Base-by-base conservation (phyloP, 1,140 invertebrate species). In the Hylaeus anthracinus region DNA sequence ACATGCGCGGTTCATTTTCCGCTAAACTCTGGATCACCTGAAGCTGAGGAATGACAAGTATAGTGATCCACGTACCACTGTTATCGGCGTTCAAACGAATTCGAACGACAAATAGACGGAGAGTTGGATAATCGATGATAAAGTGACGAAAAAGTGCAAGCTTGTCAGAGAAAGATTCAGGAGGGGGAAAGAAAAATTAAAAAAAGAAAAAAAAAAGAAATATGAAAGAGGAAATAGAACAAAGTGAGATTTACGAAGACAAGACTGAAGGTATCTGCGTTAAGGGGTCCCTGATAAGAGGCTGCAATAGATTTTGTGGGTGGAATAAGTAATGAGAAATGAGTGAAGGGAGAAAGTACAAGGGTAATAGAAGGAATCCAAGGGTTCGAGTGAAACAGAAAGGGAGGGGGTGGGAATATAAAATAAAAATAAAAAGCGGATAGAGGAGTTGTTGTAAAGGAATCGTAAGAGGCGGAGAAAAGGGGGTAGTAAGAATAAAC, bases 1-100 rank as follows among this genome's bases (percentile, higher is more conserved):
- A 66, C 86, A 77, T 86, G 84, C 84, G 84, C 60, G 66, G 37
- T 51, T 37, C 53, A 15, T 74, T 74, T 71, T 74, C 37, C 80
- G 71, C 71, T 55, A 60, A 45, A 65, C 76, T 39, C 63, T 48
- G 48, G 65, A 39, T 72, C 74, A 70, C 70, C 56, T 71, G 61
- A 15, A 51, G 15, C 51, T 55, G 51, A 65, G 82, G 56, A 39
- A 75, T 58, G 55, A 55, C 60, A 69, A 85, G 70, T 71, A 43
- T n/a, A 2, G 75, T 43, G 67, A 61, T 41, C 41, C 39, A 43
- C 45, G 15, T 67, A 39, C 37, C 26, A 26, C 26, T 45, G 75
- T 72, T 78, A 83, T 84, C 78, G 67, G 83, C 64, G 83, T 72
- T 26, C 41, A 67, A 73, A 53, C 58, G 71, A 55, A 70, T 48